These are phyloP conservation scores for Pseudomugil gertrudae DNA, from an alignment of 2,797 vertebrate species.

Conservation along the genomic window DNA sequence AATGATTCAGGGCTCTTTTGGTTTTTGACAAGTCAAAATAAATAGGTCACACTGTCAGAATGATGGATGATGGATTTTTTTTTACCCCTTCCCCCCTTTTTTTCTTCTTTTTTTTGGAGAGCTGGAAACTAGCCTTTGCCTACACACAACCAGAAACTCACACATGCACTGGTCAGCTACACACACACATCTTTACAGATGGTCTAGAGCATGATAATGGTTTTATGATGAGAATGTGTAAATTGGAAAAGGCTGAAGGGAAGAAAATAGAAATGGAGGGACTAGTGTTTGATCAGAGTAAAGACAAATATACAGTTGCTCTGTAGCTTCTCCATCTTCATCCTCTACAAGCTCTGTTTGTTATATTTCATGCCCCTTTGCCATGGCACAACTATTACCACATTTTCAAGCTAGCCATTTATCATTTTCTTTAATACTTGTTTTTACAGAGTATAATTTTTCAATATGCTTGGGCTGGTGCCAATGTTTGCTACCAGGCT, in stretches of 20 bases:
- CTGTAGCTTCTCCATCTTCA: conserved; percentile 11
- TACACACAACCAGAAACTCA: conserved; percentile 7
- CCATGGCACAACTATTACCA: conserved; percentile 36
- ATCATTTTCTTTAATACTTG: conserved; percentile 44
- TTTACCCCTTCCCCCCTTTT: too few relatives aligned
- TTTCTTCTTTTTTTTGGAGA: neutral
- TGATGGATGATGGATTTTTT: neutral
- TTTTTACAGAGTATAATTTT: conserved; percentile 37
- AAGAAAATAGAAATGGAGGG: conserved; percentile 16
- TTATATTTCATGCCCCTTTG: conserved; percentile 30
- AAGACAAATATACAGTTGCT: conserved; percentile 13
- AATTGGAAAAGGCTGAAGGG: conserved; percentile 43
- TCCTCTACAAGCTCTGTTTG: conserved; percentile 4
- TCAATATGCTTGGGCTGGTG: conserved; percentile 42
- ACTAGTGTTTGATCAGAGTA: conserved; percentile 16
- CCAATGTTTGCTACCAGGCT: conserved; percentile 40
- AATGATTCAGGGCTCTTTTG: neutral
- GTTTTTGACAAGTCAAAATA: neutral
- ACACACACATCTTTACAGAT: conserved; percentile 20
- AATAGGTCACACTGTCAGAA: neutral
- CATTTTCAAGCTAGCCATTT: conserved; percentile 44
- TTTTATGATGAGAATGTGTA: conserved; percentile 38
- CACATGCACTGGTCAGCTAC: conserved; percentile 16
- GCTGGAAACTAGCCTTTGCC: neutral
- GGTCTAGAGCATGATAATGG: conserved; percentile 38